Base-by-base conservation (phyloP, 2,888 invertebrate genomes). In the Agrypnus murinus region DNA sequence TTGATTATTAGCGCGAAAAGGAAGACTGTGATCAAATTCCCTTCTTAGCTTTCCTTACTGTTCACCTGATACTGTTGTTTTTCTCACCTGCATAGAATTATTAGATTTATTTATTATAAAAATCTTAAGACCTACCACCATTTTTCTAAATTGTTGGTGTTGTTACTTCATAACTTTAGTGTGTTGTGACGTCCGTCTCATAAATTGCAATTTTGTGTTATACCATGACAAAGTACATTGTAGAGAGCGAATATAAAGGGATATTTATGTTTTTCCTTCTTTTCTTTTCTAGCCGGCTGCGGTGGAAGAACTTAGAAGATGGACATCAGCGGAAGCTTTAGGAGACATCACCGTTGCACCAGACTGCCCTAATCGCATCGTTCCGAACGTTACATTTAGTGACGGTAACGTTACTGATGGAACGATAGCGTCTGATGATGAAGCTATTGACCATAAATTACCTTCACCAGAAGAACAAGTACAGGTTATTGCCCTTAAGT, bases 401-500 rank as follows among this genome's bases (percentile, higher is more conserved):
- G 86, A 89, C 36, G 89, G 88, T n/a, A 84, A 86, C 72, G 84
- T 85, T 77, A 86, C 87, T 1, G 89, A 84, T 73, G 84, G 87
- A 36, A 86, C 86, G 63, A 82, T 86, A 58, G 82, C 87, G 10
- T 89, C 90, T 1, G 90, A 90, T 64, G 90, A 91, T 78, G 92
- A 92, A 84, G 93, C 91, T 77, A 90, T 95, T 78, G 94, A 95
- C 87, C 95, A 95, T 86, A 91, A 93, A 84, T 88, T 95, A 81
- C 95, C 95, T 55, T 95, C 95, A 76, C 95, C 95, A 38, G 94
- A 95, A 84, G 95, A 95, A 86, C 95, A 95, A 86, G 89, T 94
- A 76, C 91, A 93, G 85, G 91, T 93, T 79, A 91, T 95, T 83
- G 94, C 93, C 78, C 90, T 93, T 83, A 95, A 93, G 95, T 95